phyloP scores from a whole-genome alignment of 2,888 invertebrate genomes.

The Lasioglossum malachurum region DNA sequence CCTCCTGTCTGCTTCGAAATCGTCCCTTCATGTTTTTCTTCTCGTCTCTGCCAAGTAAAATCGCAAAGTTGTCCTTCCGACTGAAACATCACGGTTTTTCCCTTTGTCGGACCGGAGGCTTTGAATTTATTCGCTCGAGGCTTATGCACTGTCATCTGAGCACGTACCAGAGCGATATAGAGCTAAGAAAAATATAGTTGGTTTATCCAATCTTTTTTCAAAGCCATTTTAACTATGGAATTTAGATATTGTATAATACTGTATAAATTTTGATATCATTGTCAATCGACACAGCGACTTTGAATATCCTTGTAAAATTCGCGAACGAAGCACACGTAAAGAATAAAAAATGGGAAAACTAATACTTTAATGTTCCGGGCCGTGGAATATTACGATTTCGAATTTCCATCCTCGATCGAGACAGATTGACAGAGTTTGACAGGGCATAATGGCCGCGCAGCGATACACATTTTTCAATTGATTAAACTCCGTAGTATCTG shows the following conservation, averaged over 20 bases:
- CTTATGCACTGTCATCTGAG: background rate
- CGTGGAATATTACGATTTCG: background rate
- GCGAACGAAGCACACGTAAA: background rate
- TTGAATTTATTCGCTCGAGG: background rate
- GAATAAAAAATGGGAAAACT: background rate
- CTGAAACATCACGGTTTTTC: constrained; percentile 1
- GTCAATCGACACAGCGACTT: background rate
- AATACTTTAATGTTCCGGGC: background rate
- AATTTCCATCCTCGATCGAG: background rate
- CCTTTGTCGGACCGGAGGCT: background rate
- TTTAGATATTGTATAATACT: background rate
- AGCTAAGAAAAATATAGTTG: background rate
- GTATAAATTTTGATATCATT: background rate
- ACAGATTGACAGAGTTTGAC: background rate
- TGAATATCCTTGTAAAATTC: background rate
- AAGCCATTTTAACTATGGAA: background rate
- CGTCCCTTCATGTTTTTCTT: background rate
- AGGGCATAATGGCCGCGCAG: background rate
- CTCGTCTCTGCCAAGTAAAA: background rate
- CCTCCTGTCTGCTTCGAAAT: background rate
- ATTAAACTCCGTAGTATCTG: constrained; percentile 16
- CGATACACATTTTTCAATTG: constrained; percentile 35
- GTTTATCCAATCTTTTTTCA: background rate
- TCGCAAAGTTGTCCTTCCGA: background rate
- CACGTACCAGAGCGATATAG: background rate